These are phyloP conservation scores for Echinops telfairi DNA, from an alignment of 2,113 vertebrate genomes.

Conservation along the genomic window DNA sequence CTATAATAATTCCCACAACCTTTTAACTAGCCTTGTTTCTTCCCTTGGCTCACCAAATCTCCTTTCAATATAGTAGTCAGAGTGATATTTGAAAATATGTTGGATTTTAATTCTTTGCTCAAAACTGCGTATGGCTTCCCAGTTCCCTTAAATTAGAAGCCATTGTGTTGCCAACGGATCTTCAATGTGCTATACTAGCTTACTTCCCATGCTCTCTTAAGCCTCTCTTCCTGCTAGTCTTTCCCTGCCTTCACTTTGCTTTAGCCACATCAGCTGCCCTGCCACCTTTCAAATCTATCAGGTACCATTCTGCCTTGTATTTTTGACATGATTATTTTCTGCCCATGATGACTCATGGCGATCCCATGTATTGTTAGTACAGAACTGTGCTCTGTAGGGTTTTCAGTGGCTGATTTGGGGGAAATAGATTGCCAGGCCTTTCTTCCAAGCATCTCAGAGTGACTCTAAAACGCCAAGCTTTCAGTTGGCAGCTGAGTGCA, in stretches of 20 bases:
- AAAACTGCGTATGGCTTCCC: neutral
- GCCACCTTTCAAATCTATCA: neutral
- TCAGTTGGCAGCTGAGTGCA: neutral
- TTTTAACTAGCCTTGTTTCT: neutral
- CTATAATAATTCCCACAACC: neutral
- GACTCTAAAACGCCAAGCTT: neutral
- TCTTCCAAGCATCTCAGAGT: neutral
- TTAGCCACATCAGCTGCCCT: neutral
- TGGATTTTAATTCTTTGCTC: conserved; percentile 9
- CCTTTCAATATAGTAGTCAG: neutral
- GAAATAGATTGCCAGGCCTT: neutral
- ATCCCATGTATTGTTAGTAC: neutral
- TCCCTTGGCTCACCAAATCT: neutral
- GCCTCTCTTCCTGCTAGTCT: neutral
- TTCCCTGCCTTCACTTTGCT: neutral
- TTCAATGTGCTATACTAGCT: neutral
- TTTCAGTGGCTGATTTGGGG: neutral
- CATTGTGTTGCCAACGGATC: neutral
- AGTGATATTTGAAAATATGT: conserved; percentile 1
- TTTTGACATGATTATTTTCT: neutral
- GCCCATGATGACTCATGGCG: neutral
- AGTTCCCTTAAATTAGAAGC: neutral
- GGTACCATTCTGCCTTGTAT: neutral
- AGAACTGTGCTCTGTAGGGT: neutral
- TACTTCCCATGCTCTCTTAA: too few species aligned